Evolutionary conservation across 2,888 invertebrate species (phyloP).

Genomic region (Hipparchia sbordonii): DNA sequence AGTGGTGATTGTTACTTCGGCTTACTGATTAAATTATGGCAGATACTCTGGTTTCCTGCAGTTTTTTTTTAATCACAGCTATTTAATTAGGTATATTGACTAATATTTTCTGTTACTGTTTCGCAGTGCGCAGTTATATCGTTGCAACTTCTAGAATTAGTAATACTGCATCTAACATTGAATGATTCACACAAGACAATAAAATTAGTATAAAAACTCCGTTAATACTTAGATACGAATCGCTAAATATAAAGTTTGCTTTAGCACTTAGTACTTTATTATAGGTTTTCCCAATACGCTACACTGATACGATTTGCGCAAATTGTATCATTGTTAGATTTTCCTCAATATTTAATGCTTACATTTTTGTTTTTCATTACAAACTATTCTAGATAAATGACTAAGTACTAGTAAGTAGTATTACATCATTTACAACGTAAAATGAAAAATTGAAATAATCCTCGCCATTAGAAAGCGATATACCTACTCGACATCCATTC

Average conservation of each 20-base stretch:
- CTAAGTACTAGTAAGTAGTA: background rate
- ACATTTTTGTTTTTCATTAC: background rate
- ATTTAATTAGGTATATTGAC: too few relatives aligned
- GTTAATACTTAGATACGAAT: constrained; percentile 31
- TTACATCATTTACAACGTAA: background rate
- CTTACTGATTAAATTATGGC: too few relatives aligned
- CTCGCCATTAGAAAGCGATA: too few relatives aligned
- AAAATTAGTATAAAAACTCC: constrained; percentile 28
- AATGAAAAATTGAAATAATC: too few relatives aligned
- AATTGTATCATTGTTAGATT: constrained; percentile 17
- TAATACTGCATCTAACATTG: background rate
- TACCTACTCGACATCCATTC: too few relatives aligned
- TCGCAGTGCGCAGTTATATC: too few relatives aligned
- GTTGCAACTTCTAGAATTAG: too few relatives aligned
- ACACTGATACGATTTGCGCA: constrained; percentile 12
- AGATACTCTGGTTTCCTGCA: too few relatives aligned
- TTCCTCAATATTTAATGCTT: constrained; percentile 14
- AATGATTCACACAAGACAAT: constrained; percentile 27
- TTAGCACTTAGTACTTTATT: constrained; percentile 26
- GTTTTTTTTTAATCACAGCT: too few relatives aligned
- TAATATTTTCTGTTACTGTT: too few relatives aligned
- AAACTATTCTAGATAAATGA: background rate
- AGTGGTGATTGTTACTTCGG: too few relatives aligned
- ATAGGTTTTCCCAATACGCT: constrained; percentile 35
- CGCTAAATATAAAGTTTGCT: constrained; percentile 35